phyloP scores from a whole-genome alignment of 2,797 vertebrate species.

The Anableps anableps region DNA sequence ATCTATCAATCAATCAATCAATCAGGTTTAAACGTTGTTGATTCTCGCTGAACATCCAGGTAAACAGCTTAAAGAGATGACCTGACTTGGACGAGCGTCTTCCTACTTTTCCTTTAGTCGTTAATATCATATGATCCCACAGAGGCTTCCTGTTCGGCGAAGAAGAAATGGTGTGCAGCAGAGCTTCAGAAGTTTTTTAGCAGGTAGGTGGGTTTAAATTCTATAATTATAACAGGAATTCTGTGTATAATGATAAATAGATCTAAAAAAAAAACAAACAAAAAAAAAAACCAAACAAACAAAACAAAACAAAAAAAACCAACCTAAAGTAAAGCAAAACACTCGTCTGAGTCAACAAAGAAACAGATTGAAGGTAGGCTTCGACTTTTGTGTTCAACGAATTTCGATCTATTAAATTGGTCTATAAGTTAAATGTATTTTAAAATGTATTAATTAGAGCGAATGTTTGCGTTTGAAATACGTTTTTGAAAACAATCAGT shows the following conservation, averaged over 20 bases:
- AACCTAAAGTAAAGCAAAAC: background rate
- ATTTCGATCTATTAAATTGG: background rate
- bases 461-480: background rate
- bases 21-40: background rate
- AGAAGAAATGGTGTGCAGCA: background rate
- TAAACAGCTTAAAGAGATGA: background rate
- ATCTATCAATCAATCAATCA: too few relatives aligned
- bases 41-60: background rate
- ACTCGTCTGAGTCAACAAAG: background rate
- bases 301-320: too few relatives aligned
- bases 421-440: background rate
- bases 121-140: slow-evolving; percentile 24
- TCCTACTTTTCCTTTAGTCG: background rate
- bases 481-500: background rate
- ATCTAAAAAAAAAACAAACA: background rate
- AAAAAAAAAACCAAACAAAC: too few relatives aligned
- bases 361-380: background rate
- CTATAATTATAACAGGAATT: background rate
- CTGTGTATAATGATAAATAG: background rate
- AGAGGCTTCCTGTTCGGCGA: slow-evolving; percentile 18
- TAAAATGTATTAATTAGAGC: background rate
- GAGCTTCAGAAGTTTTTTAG: background rate
- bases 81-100: slow-evolving; percentile 5
- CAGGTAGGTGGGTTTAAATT: background rate
- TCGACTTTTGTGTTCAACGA: background rate